phyloP scores from a whole-genome alignment of 2,797 vertebrate species.

The Pangasius krempfi region DNA sequence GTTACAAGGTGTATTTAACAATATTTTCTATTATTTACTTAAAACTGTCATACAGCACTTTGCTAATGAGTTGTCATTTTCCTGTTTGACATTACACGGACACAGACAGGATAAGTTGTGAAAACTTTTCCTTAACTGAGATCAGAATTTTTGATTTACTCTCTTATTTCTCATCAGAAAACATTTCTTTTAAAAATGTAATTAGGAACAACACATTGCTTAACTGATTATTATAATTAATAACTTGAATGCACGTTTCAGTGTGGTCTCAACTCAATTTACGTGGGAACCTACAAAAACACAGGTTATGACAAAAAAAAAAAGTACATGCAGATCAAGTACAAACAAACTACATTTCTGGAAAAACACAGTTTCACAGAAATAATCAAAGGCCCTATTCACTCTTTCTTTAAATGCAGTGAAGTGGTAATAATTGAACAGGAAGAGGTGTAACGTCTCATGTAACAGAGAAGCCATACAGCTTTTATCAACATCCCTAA shows the following conservation, averaged over 20 bases:
- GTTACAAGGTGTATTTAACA: too few relatives aligned
- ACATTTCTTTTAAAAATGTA: background rate
- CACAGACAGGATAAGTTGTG: background rate
- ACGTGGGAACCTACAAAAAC: background rate
- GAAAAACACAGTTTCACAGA: constrained; percentile 43
- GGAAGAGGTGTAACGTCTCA: constrained; percentile 69
- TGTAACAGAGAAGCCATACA: constrained; percentile 62
- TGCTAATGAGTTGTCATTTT: background rate
- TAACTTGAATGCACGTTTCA: background rate
- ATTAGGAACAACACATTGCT: background rate
- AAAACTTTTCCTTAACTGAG: background rate
- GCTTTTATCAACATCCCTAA: constrained; percentile 50
- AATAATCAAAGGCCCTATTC: constrained; percentile 50
- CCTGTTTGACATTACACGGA: background rate
- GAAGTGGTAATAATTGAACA: constrained; percentile 63
- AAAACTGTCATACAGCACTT: background rate
- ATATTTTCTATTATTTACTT: background rate
- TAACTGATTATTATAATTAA: background rate
- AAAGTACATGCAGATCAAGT: constrained; percentile 18
- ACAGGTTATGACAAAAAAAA: background rate
- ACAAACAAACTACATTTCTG: constrained; percentile 29
- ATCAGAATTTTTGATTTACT: background rate
- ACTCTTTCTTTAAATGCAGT: constrained; percentile 48
- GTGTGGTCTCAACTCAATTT: background rate
- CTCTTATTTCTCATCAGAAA: background rate